Evolutionary conservation across 2,797 vertebrate species (phyloP).

Genomic region (Trachops cirrhosus): DNA sequence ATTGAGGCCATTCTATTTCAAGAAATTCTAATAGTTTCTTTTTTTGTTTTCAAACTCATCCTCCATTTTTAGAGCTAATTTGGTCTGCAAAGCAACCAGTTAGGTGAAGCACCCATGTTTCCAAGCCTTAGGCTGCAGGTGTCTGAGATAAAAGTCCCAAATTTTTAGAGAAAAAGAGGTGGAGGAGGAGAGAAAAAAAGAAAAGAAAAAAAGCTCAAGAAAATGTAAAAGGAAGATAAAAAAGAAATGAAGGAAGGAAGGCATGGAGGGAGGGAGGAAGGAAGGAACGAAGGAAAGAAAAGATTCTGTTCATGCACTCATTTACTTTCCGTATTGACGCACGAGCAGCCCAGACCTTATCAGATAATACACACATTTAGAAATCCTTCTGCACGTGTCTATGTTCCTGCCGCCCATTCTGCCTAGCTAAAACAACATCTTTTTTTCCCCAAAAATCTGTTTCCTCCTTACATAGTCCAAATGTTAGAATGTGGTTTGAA

Average conservation of each 20-base stretch:
- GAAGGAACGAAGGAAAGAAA: neutral
- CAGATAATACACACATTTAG: slow-evolving; percentile 71
- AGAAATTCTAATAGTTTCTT: slow-evolving; percentile 33
- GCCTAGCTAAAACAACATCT: slow-evolving; percentile 69
- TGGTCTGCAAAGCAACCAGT: slow-evolving; percentile 57
- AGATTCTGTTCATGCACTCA: neutral
- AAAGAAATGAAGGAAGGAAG: neutral
- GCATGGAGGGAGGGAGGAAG: neutral
- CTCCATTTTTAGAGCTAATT: slow-evolving; percentile 62
- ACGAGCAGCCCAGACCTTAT: slow-evolving; percentile 67
- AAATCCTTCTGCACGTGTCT: slow-evolving; percentile 71
- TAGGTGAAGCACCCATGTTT: slow-evolving; percentile 64
- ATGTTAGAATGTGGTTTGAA: slow-evolving; percentile 78
- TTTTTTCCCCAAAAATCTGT: slow-evolving; percentile 76
- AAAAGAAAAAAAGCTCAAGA: neutral
- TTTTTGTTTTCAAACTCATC: slow-evolving; percentile 38
- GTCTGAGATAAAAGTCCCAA: slow-evolving; percentile 45
- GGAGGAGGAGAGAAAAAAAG: neutral
- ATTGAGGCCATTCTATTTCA: slow-evolving; percentile 55
- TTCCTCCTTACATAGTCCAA: slow-evolving; percentile 78
- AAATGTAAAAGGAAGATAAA: neutral
- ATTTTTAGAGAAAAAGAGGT: slow-evolving; percentile 12
- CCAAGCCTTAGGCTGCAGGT: slow-evolving; percentile 57
- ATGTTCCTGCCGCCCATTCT: slow-evolving; percentile 72
- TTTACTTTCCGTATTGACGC: slow-evolving; percentile 61